phyloP scores from a whole-genome alignment of 1,140 invertebrate species.

The Lamellibrachia luymesi region DNA sequence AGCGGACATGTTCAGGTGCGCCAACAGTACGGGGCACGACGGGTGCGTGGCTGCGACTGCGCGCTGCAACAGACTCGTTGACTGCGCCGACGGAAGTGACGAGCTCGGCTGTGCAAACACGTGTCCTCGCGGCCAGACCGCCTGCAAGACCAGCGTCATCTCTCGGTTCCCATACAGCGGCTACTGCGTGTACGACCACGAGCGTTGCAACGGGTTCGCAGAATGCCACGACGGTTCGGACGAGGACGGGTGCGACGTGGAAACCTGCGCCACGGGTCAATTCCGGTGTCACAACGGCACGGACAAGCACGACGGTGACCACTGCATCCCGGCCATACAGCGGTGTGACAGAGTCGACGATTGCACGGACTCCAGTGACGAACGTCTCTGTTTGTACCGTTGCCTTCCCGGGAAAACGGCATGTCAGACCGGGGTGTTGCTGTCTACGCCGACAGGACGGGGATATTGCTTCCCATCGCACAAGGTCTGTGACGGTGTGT shows the following conservation, averaged over 20 bases:
- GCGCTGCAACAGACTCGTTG: conserved; percentile 10
- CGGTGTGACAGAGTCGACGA: conserved; percentile 9
- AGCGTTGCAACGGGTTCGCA: not conserved
- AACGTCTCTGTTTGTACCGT: not conserved
- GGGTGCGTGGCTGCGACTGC: not conserved
- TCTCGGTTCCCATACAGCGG: not conserved
- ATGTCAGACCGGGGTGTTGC: not conserved
- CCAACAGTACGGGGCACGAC: not conserved
- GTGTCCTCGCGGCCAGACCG: not conserved
- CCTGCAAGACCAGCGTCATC: conserved; percentile 10
- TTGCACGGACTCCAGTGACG: conserved; percentile 12
- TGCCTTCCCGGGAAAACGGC: not conserved
- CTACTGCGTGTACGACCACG: conserved; percentile 13
- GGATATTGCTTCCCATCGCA: not conserved
- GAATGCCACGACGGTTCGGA: conserved; percentile 21
- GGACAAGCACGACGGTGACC: not conserved
- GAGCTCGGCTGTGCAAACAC: conserved; percentile 10
- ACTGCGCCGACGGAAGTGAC: conserved; percentile 24
- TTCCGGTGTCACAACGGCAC: conserved; percentile 20
- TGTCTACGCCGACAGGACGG: not conserved
- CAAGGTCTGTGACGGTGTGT: conserved; percentile 12
- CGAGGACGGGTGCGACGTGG: conserved; percentile 7
- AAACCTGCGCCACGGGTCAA: not conserved
- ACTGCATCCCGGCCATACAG: not conserved
- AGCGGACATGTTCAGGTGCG: conserved; percentile 13